Conservation (phyloP, 2,888 invertebrate genomes). For the Erebia epiphron region DNA sequence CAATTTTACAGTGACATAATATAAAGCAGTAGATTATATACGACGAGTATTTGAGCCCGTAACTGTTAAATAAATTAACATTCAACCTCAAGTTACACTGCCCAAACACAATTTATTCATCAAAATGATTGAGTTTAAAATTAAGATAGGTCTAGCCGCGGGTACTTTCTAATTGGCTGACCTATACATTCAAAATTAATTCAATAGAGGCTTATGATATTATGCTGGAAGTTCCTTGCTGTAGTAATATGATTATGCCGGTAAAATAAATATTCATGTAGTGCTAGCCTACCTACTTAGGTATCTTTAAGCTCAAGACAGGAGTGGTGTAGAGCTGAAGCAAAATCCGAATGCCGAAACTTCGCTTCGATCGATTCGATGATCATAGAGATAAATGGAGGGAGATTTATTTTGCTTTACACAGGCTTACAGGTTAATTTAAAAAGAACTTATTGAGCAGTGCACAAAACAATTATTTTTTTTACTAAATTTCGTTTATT, state of each 20-base stretch:
- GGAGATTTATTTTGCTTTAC: too few species aligned
- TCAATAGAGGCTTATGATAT: slow-evolving; percentile 14
- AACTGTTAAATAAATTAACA: slow-evolving; percentile 10
- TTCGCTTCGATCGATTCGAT: too few species aligned
- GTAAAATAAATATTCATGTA: slow-evolving; percentile 9
- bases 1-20: too few species aligned
- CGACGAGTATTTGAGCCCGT: neutral
- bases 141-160: slow-evolving; percentile 1
- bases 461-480: too few species aligned
- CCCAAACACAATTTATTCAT: slow-evolving; percentile 13
- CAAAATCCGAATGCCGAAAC: too few species aligned
- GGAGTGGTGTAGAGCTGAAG: neutral
- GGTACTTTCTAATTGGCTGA: slow-evolving; percentile 12
- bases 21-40: neutral
- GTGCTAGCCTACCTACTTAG: neutral
- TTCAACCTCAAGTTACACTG: slow-evolving; percentile 12
- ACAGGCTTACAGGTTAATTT: too few species aligned
- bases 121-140: slow-evolving; percentile 15
- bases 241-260: slow-evolving; percentile 1
- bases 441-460: too few species aligned
- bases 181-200: slow-evolving; percentile 8
- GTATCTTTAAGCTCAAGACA: neutral
- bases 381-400: too few species aligned
- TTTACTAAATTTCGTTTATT: too few species aligned
- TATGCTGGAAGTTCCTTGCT: slow-evolving; percentile 4